These are phyloP conservation scores for Drosophila funebris DNA, from an alignment of 1,140 invertebrate species.

Conservation along the genomic window DNA sequence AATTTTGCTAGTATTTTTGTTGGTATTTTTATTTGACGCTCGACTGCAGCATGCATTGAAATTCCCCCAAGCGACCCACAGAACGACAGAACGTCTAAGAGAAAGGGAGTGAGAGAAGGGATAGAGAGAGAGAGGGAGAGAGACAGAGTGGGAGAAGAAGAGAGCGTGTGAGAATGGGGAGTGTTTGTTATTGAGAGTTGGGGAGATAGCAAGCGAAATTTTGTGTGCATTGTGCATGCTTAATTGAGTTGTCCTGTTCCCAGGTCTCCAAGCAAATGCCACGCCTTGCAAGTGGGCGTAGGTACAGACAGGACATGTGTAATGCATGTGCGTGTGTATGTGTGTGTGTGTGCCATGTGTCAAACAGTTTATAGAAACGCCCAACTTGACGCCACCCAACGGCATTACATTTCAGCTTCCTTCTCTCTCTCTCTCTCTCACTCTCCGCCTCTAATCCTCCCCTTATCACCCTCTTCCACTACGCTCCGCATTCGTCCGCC, in stretches of 20 bases:
- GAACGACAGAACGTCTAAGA: too few relatives aligned
- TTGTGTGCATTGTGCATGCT: constrained; percentile 79
- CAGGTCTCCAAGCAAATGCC: constrained; percentile 26
- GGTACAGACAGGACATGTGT: constrained; percentile 1
- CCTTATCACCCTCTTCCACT: background rate
- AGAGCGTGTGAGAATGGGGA: background rate
- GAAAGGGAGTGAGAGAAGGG: background rate
- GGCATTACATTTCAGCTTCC: constrained; percentile 5
- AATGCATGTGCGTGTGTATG: background rate
- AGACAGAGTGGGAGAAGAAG: background rate
- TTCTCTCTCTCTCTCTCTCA: background rate
- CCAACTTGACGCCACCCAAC: constrained; percentile 15
- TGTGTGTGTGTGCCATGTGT: constrained; percentile 23
- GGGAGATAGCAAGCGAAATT: constrained; percentile 48
- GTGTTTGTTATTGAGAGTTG: background rate
- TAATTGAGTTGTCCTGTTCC: constrained; percentile 69
- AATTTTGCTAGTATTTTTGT: constrained; percentile 31
- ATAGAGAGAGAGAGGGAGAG: background rate
- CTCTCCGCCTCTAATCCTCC: background rate
- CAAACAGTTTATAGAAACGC: constrained; percentile 66
- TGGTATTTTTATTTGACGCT: constrained; percentile 42
- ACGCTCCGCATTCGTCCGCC: too few relatives aligned
- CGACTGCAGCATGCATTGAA: constrained; percentile 58
- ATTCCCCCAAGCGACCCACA: constrained; percentile 42
- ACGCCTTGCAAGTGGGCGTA: constrained; percentile 37